These are phyloP conservation scores for Scaptomyza reducta DNA, from an alignment of 2,888 invertebrate genomes.

Conservation along the genomic window DNA sequence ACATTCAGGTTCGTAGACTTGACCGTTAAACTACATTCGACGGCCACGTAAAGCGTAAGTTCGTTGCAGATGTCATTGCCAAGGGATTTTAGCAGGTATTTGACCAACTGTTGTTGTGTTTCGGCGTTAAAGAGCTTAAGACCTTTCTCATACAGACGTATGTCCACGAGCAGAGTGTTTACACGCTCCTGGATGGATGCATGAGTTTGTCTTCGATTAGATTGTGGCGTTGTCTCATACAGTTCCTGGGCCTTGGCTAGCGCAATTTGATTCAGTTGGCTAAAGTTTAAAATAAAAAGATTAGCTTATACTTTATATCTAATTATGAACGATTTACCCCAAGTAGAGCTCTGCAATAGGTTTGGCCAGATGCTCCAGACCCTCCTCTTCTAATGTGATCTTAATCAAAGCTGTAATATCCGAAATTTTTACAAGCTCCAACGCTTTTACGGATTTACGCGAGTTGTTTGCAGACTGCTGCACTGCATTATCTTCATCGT, in stretches of 20 bases:
- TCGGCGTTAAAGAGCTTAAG: constrained; percentile 87
- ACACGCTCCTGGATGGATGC: constrained; percentile 93
- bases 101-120: constrained; percentile 89
- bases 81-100: constrained; percentile 93
- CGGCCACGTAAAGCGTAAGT: constrained; percentile 91
- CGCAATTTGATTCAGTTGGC: constrained; percentile 88
- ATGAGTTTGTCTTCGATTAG: constrained; percentile 91
- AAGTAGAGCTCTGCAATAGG: constrained; percentile 89
- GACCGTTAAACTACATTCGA: constrained; percentile 88
- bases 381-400: constrained; percentile 88
- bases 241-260: constrained; percentile 89
- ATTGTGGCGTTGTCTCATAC: constrained; percentile 90
- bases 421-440: constrained; percentile 88
- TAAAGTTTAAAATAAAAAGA: constrained; percentile 63
- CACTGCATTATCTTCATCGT: constrained; percentile 87
- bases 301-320: not conserved
- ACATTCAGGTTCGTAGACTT: constrained; percentile 85
- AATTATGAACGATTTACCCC: constrained; percentile 84
- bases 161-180: constrained; percentile 89
- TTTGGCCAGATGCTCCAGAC: constrained; percentile 88
- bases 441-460: constrained; percentile 63
- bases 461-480: constrained; percentile 83
- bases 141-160: constrained; percentile 92
- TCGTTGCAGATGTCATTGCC: constrained; percentile 93
- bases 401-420: constrained; percentile 89